phyloP scores from a whole-genome alignment of 1,140 invertebrate species.

The Triops longicaudatus region DNA sequence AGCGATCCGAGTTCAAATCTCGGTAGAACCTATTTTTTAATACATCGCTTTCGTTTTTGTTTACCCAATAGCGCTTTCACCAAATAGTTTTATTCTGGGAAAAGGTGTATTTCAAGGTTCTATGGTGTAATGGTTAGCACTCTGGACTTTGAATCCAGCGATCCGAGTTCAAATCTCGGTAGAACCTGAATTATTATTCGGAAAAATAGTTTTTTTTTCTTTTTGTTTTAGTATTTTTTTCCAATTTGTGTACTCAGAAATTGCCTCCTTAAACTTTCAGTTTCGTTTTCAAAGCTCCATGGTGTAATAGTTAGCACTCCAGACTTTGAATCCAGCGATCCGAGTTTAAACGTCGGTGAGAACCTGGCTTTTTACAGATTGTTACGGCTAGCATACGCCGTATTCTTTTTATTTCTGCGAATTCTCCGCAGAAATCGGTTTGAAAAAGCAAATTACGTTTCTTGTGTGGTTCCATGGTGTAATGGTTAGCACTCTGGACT shows the following conservation, averaged over 20 bases:
- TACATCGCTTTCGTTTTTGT: not conserved
- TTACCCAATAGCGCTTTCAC: not conserved
- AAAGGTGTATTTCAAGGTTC: conserved; percentile 33
- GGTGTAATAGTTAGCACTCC: conserved; percentile 86
- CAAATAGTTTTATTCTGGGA: too few relatives aligned
- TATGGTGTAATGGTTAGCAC: conserved; percentile 55
- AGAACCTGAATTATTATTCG: conserved; percentile 39
- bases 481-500: conserved; percentile 58
- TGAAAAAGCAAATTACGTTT: not conserved
- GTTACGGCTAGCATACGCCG: not conserved
- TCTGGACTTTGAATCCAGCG: conserved; percentile 58
- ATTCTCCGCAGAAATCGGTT: not conserved
- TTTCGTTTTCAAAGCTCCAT: conserved; percentile 50
- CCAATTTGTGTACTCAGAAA: too few relatives aligned
- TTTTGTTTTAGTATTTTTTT: not conserved
- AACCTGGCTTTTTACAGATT: conserved; percentile 46
- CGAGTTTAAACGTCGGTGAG: conserved; percentile 73
- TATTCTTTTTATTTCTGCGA: not conserved
- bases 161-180: conserved; percentile 53
- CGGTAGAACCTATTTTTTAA: conserved; percentile 57
- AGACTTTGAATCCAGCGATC: conserved; percentile 84
- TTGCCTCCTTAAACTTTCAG: not conserved
- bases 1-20: conserved; percentile 80
- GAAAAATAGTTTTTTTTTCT: conserved; percentile 35
- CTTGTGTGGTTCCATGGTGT: conserved; percentile 55